A percentile compares a stretch with the other conserved stretches of the same genome.
Conservation (phyloP, 2,797 vertebrate species). For the Acrocephalus scirpaceus region DNA sequence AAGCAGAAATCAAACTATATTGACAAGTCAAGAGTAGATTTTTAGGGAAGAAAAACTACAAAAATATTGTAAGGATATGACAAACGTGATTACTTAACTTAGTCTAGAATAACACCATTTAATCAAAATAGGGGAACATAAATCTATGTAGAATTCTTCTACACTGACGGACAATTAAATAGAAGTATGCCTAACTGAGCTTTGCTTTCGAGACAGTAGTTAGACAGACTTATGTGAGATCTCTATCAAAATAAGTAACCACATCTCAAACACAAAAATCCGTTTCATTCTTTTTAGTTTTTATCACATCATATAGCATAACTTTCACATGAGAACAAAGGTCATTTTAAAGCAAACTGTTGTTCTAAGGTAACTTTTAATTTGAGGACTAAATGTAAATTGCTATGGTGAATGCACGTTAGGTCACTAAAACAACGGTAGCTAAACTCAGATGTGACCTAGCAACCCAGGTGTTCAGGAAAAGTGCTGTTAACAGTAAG, state of each 20-base stretch:
- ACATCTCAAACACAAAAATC: conserved; percentile 2
- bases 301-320: conserved; percentile 55
- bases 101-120: not conserved
- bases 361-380: conserved; percentile 81
- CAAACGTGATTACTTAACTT: conserved; percentile 39
- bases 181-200: conserved; percentile 10
- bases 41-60: not conserved
- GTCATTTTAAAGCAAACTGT: conserved; percentile 73
- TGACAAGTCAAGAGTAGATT: not conserved
- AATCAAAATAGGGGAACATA: conserved; percentile 1
- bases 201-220: not conserved
- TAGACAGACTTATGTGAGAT: not conserved
- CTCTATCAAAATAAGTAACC: not conserved
- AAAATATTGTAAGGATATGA: not conserved
- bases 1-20: not conserved
- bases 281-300: conserved; percentile 54
- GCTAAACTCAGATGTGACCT: conserved; percentile 97
- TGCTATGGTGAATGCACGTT: conserved; percentile 72
- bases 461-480: conserved; percentile 98
- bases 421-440: conserved; percentile 92
- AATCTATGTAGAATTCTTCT: not conserved
- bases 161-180: not conserved
- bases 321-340: conserved; percentile 57
- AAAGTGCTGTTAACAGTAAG: conserved; percentile 97
- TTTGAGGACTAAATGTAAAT: conserved; percentile 78